Conservation (phyloP, 1,140 invertebrate genomes). For the Thrips palmi region DNA sequence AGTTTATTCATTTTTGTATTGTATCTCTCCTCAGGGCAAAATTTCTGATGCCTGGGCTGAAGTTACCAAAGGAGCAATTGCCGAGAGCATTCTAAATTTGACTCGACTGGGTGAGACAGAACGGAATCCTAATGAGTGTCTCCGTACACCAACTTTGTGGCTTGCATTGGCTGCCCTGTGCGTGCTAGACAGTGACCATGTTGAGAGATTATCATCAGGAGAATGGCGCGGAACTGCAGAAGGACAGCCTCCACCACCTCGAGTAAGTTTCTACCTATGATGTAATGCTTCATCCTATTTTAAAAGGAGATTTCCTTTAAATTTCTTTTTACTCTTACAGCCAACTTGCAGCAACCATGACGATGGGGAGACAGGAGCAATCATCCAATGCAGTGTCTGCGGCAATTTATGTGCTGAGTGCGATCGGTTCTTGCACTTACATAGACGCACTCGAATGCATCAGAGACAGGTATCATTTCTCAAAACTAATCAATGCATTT, state of each 20-base stretch:
- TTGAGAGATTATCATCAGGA: constrained; percentile 58
- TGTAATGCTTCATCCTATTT: neutral
- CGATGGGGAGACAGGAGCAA: constrained; percentile 82
- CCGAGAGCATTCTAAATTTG: constrained; percentile 72
- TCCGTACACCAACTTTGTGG: constrained; percentile 75
- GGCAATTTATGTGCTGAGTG: constrained; percentile 90
- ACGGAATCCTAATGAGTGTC: constrained; percentile 52
- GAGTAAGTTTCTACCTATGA: constrained; percentile 26
- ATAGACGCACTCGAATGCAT: constrained; percentile 69
- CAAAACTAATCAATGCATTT: constrained; percentile 5
- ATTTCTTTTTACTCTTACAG: constrained; percentile 22
- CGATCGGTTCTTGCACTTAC: constrained; percentile 84
- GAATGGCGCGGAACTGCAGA: constrained; percentile 39
- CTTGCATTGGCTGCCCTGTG: constrained; percentile 81
- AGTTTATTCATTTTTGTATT: too few relatives aligned
- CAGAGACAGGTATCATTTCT: constrained; percentile 76
- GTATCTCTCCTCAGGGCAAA: constrained; percentile 45
- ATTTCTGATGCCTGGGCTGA: constrained; percentile 69
- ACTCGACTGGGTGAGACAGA: constrained; percentile 60
- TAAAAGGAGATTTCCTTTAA: constrained; percentile 1
- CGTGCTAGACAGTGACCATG: constrained; percentile 79
- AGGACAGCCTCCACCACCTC: constrained; percentile 37
- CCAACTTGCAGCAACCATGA: constrained; percentile 91
- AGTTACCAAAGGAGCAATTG: constrained; percentile 78
- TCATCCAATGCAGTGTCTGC: constrained; percentile 81